Base-by-base conservation (phyloP, 2,113 vertebrate genomes). In the Rissa tridactyla region DNA sequence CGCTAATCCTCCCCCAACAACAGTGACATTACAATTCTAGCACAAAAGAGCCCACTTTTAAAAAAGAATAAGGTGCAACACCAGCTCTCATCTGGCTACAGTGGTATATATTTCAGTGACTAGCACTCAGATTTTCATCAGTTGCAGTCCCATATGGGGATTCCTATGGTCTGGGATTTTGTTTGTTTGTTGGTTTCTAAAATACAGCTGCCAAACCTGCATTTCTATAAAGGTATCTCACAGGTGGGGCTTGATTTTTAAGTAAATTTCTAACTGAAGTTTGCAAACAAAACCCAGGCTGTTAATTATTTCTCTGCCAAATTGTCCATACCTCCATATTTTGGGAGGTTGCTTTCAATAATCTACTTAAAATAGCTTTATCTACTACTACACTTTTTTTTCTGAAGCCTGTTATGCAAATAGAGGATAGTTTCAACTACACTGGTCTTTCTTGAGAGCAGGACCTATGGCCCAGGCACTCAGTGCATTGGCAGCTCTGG, bases 31-130 rank as follows among this genome's bases (percentile, higher is more conserved):
- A 47, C 36, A 81, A 4, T 13, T 64, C 11, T 16, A n/a, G 57
- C 36, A 69, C 25, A 30, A 9, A 55, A 15, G 3, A 80, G 19
- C 13, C 27, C 38, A 9, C 11, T 13, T 36, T 42, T 10, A 20
- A 22, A 51, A 9, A 17, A 61, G 6, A 71, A 2, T 13, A 65
- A 73, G 9, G 42, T 0, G 0, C 12, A 61, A 26, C 20, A 58
- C 4, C n/a, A 83, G 54, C 62, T 73, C 71, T 58, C 49, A 77
- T 30, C 38, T 60, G 34, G 30, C 88, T 58, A 11, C 3, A 3
- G 2, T 9, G 14, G 10, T 34, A 55, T 11, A 2, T 5, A 65
- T 77, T 77, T 86, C 76, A 54, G 78, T 9, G n/a, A 69, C 20
- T 15, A 47, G 18, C 15, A 34, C 55, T 64, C 32, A 8, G 27